Conservation (phyloP, 2,113 vertebrate species). For the Oreochromis aureus region DNA sequence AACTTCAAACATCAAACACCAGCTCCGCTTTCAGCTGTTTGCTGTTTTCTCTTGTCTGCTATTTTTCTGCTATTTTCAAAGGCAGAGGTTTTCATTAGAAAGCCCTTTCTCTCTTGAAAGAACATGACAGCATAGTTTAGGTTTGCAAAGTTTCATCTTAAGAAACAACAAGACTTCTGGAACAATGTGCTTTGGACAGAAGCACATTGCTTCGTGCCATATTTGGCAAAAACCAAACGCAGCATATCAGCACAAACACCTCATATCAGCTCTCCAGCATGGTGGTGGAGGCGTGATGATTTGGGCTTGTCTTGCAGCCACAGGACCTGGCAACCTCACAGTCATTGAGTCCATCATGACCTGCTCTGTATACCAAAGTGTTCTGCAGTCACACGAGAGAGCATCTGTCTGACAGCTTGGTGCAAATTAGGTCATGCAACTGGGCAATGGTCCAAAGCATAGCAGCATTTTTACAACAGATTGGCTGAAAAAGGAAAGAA, state of each 20-base stretch:
- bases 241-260: background rate
- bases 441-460: background rate
- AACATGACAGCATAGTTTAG: background rate
- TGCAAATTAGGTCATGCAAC: background rate
- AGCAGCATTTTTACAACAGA: background rate
- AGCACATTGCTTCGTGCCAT: accelerated
- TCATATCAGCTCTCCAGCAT: background rate
- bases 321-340: background rate
- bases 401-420: background rate
- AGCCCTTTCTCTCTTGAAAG: background rate
- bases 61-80: background rate
- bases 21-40: background rate
- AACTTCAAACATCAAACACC: background rate
- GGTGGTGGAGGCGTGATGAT: background rate
- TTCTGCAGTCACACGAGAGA: background rate
- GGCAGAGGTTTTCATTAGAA: background rate
- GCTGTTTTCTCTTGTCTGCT: background rate
- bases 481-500: background rate
- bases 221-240: background rate
- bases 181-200: background rate
- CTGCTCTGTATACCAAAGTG: background rate
- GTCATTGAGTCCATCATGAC: background rate
- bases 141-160: background rate
- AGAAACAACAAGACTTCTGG: background rate
- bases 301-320: background rate